A percentile compares a stretch with the other conserved stretches of the same genome.
Evolutionary conservation across 2,797 vertebrate species (phyloP).

Genomic region (Melanotaenia nigrans): DNA sequence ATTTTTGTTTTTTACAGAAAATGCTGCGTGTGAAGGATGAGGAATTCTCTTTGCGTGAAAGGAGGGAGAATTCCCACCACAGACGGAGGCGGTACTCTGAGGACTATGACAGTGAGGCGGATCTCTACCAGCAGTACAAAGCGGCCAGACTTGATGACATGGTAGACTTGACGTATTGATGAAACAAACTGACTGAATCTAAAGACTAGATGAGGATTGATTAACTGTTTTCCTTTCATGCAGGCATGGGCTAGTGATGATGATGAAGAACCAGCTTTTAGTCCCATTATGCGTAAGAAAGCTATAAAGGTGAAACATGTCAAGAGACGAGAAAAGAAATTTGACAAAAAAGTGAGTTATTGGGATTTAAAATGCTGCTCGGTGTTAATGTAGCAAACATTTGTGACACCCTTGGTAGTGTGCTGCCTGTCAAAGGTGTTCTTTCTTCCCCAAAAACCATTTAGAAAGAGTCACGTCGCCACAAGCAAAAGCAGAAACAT

Average conservation of each 20-base stretch:
- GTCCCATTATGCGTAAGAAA: slow-evolving; percentile 89
- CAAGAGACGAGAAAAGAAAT: slow-evolving; percentile 94
- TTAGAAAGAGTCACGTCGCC: slow-evolving; percentile 91
- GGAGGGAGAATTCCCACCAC: slow-evolving; percentile 86
- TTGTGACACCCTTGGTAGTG: background rate
- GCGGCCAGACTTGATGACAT: slow-evolving; percentile 79
- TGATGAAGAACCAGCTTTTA: slow-evolving; percentile 88
- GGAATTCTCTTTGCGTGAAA: slow-evolving; percentile 83
- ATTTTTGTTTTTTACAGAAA: slow-evolving; percentile 79
- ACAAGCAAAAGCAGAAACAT: slow-evolving; percentile 93
- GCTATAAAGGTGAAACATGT: slow-evolving; percentile 96
- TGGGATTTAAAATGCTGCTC: too few species aligned
- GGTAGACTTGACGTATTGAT: slow-evolving; percentile 57
- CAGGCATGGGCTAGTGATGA: slow-evolving; percentile 91
- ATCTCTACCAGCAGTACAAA: slow-evolving; percentile 90
- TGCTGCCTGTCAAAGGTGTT: background rate
- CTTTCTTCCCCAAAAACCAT: background rate
- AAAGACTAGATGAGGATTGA: background rate
- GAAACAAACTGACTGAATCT: background rate
- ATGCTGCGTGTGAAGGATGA: slow-evolving; percentile 94
- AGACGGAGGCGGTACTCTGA: slow-evolving; percentile 88
- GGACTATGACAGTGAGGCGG: slow-evolving; percentile 89
- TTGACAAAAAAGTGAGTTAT: slow-evolving; percentile 90
- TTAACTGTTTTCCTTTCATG: background rate
- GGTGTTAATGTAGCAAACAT: background rate